Evolutionary conservation across 2,113 vertebrate genomes (phyloP).

Genomic region (Nestor notabilis): DNA sequence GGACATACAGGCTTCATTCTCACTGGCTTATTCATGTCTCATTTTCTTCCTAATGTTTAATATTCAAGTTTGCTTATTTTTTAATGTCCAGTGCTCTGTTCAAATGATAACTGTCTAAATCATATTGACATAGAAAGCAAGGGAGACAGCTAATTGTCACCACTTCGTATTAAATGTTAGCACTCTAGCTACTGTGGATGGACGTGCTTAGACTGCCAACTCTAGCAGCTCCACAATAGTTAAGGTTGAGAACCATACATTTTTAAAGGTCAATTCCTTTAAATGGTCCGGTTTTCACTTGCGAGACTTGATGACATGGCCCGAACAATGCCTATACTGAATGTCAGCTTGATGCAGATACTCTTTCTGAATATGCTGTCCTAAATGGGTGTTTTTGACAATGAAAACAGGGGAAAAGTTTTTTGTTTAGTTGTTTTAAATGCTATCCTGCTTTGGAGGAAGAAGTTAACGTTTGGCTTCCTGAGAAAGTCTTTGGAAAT

Average conservation of each 20-base stretch:
- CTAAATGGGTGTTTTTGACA: not conserved
- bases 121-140: not conserved
- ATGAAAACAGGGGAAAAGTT: not conserved
- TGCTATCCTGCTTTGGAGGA: not conserved
- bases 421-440: not conserved
- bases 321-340: not conserved
- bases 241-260: not conserved
- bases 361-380: not conserved
- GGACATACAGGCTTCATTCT: not conserved
- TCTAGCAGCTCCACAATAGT: not conserved
- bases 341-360: not conserved
- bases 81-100: not conserved
- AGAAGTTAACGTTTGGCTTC: not conserved
- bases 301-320: not conserved
- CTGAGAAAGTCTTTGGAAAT: not conserved
- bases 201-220: not conserved
- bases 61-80: not conserved
- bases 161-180: not conserved
- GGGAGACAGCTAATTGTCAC: not conserved
- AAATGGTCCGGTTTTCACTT: not conserved
- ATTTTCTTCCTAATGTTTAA: not conserved
- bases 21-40: not conserved
- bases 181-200: not conserved
- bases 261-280: slow-evolving; percentile 10
- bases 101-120: not conserved